These are phyloP conservation scores for Cottoperca gobio DNA, from an alignment of 2,797 vertebrate genomes.

Conservation along the genomic window DNA sequence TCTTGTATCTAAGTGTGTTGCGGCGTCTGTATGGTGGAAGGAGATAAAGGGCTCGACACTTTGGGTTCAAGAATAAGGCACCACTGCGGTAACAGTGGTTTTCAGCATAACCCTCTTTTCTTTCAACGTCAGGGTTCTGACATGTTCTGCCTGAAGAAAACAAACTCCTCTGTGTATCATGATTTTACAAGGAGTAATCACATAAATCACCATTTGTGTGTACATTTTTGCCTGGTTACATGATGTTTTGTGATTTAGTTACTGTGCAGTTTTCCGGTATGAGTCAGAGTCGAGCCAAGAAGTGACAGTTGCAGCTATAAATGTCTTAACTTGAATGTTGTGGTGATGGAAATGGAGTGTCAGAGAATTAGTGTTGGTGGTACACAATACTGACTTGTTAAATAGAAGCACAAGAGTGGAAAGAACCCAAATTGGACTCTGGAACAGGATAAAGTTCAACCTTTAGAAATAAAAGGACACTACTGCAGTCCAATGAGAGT, in stretches of 20 bases:
- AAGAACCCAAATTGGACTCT: slow-evolving; percentile 38
- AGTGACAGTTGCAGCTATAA: slow-evolving; percentile 40
- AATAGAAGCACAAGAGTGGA: slow-evolving; percentile 49
- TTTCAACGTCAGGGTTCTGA: slow-evolving; percentile 32
- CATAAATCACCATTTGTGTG: slow-evolving; percentile 20
- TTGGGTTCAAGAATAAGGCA: slow-evolving; percentile 41
- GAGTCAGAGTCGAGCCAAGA: background rate
- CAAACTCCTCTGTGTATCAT: background rate
- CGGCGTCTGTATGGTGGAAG: slow-evolving; percentile 20
- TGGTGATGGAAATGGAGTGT: slow-evolving; percentile 48
- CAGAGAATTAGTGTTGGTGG: slow-evolving; percentile 7
- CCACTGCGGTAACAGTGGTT: background rate
- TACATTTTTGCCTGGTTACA: slow-evolving; percentile 25
- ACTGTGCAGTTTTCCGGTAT: slow-evolving; percentile 1
- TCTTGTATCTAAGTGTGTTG: slow-evolving; percentile 23
- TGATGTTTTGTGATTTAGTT: slow-evolving; percentile 33
- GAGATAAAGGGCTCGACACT: slow-evolving; percentile 30
- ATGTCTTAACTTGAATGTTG: slow-evolving; percentile 34
- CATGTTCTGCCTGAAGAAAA: slow-evolving; percentile 29
- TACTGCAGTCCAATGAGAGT: slow-evolving; percentile 26
- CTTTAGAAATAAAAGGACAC: slow-evolving; percentile 33
- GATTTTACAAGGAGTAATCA: slow-evolving; percentile 2
- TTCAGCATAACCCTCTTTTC: slow-evolving; percentile 41
- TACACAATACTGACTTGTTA: slow-evolving; percentile 41
- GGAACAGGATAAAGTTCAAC: slow-evolving; percentile 44